These are phyloP conservation scores for Cheilosia variabilis DNA, from an alignment of 2,888 invertebrate species.

Conservation along the genomic window DNA sequence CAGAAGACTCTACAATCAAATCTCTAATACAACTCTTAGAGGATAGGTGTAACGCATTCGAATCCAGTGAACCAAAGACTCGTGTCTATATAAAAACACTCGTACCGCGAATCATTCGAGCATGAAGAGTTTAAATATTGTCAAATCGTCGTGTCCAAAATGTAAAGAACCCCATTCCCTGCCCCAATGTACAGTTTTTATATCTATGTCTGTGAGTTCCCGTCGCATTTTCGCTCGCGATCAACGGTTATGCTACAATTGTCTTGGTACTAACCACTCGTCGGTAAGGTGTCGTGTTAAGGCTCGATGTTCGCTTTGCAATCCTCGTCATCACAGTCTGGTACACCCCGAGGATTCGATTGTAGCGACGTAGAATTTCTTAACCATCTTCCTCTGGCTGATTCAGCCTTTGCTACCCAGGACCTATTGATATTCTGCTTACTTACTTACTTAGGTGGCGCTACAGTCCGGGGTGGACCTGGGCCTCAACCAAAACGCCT, in stretches of 20 bases:
- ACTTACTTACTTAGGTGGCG: no score
- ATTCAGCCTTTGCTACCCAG: background rate
- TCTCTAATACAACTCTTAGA: background rate
- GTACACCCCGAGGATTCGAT: background rate
- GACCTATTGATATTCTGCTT: no score
- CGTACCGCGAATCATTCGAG: no score
- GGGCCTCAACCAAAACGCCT: no score
- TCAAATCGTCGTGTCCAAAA: background rate
- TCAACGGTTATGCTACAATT: conserved; percentile 18
- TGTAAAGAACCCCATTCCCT: background rate
- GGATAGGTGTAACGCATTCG: background rate
- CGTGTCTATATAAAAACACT: no score
- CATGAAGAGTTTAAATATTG: no score
- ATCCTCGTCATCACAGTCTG: background rate
- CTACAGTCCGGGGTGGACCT: no score
- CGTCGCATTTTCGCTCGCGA: background rate
- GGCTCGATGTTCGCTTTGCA: conserved; percentile 1
- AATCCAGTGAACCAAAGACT: background rate
- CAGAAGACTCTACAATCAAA: background rate
- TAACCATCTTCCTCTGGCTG: background rate
- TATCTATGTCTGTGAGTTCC: background rate
- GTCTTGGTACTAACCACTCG: conserved; percentile 26
- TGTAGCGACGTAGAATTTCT: background rate
- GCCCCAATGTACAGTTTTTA: background rate
- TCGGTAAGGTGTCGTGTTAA: conserved; percentile 21